Evolutionary conservation across 2,797 vertebrate species (phyloP).

Genomic region (Microctenopoma stevenorrisi): DNA sequence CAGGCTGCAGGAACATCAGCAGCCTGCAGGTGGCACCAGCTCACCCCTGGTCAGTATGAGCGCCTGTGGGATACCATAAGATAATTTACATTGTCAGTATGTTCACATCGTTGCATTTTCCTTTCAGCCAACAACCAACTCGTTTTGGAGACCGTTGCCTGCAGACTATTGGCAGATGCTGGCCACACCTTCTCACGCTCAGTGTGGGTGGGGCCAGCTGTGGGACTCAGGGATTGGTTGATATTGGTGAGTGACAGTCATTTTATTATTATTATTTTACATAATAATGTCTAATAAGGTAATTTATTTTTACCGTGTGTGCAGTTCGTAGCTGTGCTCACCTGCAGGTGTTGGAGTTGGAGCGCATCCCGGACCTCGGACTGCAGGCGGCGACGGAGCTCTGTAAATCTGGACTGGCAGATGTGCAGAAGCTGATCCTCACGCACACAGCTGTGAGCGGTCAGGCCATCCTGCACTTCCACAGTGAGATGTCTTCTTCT

Average conservation of each 20-base stretch:
- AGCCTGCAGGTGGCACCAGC: slow-evolving; percentile 91
- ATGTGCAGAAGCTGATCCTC: slow-evolving; percentile 87
- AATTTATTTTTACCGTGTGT: no score
- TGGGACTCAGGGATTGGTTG: slow-evolving; percentile 88
- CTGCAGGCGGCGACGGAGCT: slow-evolving; percentile 89
- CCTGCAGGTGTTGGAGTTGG: slow-evolving; percentile 90
- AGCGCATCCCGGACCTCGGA: slow-evolving; percentile 89
- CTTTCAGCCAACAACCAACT: slow-evolving; percentile 87
- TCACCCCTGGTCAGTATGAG: slow-evolving; percentile 88
- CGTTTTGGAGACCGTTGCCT: slow-evolving; percentile 93
- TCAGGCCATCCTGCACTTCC: slow-evolving; percentile 91
- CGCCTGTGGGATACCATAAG: no score
- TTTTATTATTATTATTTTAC: no score
- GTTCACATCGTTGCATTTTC: no score
- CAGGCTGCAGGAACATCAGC: slow-evolving; percentile 92
- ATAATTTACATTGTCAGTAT: not conserved
- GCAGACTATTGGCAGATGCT: slow-evolving; percentile 94
- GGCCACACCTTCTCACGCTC: slow-evolving; percentile 89
- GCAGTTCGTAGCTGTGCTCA: slow-evolving; percentile 89
- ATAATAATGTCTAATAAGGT: no score
- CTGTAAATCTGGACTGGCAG: slow-evolving; percentile 87
- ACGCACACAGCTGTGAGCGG: slow-evolving; percentile 89
- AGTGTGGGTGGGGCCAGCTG: slow-evolving; percentile 91
- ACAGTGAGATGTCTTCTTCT: slow-evolving; percentile 84
- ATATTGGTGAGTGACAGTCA: slow-evolving; percentile 82